Evolutionary conservation across 2,888 invertebrate species (phyloP), one percentile per base, ranked within the genome.

Genomic region (Augiades crinisus): DNA sequence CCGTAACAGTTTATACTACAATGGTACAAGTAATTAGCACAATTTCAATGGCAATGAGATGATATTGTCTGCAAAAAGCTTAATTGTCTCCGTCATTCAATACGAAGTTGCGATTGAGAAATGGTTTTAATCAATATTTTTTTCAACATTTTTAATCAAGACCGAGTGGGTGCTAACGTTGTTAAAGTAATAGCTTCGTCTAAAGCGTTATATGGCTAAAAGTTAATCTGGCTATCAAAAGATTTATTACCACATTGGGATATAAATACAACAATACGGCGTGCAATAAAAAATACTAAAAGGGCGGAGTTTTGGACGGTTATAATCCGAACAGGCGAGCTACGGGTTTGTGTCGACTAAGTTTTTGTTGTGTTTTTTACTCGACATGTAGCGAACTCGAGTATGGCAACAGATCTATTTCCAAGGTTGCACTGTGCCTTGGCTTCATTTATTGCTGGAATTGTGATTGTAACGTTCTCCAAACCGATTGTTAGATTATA

Each of bases 331-430:
- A 68, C 78, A 50, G 71, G 64, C 71, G 70, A 72, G 75, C 74
- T 72, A 72, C 69, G 65, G 69, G 69, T 70, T 76, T 68, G 63
- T 61, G 54, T 58, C 58, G 70, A 67, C 68, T 72, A 60, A 61
- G 72, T 85, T 85, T 85, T 85, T 86, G 81, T 70, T 70, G 60
- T 58, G 61, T 78, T 84, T 86, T 85, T 84, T 67, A 64, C 61
- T 66, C 62, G 62, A 65, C 74, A 70, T 72, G 72, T 76, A 77
- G 72, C 75, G 65, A 69, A 69, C 75, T 62, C 63, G 66, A 62
- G 63, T 68, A 68, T 67, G 67, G 70, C 76, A 71, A 79, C 81
- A 76, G 79, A 81, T 82, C 76, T 72, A 70, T 77, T 78, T 72
- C 72, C 87, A 86, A 86, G 86, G 86, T 81, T 81, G 75, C 68